Percentiles rank a stretch among this genome's conserved stretches.
Conservation (phyloP, 2,888 invertebrate genomes). For the Tetranychus truncatus region DNA sequence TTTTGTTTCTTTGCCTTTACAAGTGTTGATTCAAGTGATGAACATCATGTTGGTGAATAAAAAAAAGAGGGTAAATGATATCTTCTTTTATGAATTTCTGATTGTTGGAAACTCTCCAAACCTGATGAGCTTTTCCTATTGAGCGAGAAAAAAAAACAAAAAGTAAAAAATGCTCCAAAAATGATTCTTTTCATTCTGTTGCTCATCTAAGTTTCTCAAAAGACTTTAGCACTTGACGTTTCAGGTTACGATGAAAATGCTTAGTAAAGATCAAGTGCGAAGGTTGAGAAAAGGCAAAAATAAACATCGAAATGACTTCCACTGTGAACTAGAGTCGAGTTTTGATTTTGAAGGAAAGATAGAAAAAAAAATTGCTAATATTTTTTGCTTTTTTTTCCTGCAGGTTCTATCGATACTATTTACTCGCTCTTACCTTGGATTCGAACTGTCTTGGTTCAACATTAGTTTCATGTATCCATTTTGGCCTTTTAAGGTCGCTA, state of each 20-base stretch:
- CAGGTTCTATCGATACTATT: slow-evolving; percentile 48
- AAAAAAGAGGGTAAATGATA: neutral
- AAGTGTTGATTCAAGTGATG: neutral
- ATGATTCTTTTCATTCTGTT: neutral
- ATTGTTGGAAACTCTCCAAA: neutral
- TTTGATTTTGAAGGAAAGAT: too few species aligned
- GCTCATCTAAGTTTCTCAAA: too few species aligned
- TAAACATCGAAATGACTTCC: too few species aligned
- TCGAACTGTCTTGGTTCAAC: slow-evolving; percentile 16
- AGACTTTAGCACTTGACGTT: too few species aligned
- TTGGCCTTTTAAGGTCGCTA: slow-evolving; percentile 56
- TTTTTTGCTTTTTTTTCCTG: slow-evolving; percentile 22
- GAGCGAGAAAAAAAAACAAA: neutral
- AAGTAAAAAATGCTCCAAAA: neutral
- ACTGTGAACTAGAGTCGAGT: too few species aligned
- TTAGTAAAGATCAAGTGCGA: too few species aligned
- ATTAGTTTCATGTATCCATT: slow-evolving; percentile 35
- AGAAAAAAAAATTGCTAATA: neutral
- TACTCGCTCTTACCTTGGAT: slow-evolving; percentile 30
- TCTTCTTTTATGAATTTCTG: neutral
- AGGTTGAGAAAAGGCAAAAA: too few species aligned
- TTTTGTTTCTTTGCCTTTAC: neutral
- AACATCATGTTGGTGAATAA: neutral
- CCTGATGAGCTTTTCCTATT: neutral
- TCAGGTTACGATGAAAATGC: too few species aligned